Percentiles rank a stretch among this genome's conserved stretches.
These are phyloP conservation scores for Neodon shergylaensis DNA, from an alignment of 2,113 vertebrate species.

Conservation along the genomic window DNA sequence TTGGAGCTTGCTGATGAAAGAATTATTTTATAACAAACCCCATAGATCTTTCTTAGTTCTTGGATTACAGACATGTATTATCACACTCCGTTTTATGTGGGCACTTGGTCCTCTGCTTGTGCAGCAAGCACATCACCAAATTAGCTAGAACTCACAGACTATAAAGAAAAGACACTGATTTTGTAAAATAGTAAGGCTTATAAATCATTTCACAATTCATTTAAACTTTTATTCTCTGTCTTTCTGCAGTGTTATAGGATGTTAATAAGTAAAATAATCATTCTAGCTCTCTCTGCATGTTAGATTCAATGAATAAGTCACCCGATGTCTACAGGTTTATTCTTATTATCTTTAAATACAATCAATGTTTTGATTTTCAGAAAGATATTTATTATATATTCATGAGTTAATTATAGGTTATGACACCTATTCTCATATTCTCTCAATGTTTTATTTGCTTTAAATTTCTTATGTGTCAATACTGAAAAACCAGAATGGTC, in stretches of 20 bases:
- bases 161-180: background rate
- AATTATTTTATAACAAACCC: background rate
- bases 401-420: background rate
- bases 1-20: background rate
- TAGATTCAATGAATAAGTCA: background rate
- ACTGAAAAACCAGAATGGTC: background rate
- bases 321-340: background rate
- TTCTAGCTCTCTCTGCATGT: background rate
- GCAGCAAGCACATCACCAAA: background rate
- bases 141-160: background rate
- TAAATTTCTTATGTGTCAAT: background rate
- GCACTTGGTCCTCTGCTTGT: background rate
- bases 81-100: background rate
- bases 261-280: background rate
- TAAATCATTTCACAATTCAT: background rate
- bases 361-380: background rate
- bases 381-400: background rate
- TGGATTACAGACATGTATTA: background rate
- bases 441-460: background rate
- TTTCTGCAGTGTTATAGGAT: background rate
- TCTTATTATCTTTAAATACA: background rate
- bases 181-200: background rate
- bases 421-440: background rate
- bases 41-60: background rate
- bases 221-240: background rate